Base-by-base conservation (phyloP, 2,888 invertebrate species). In the Sarcophaga variegata region DNA sequence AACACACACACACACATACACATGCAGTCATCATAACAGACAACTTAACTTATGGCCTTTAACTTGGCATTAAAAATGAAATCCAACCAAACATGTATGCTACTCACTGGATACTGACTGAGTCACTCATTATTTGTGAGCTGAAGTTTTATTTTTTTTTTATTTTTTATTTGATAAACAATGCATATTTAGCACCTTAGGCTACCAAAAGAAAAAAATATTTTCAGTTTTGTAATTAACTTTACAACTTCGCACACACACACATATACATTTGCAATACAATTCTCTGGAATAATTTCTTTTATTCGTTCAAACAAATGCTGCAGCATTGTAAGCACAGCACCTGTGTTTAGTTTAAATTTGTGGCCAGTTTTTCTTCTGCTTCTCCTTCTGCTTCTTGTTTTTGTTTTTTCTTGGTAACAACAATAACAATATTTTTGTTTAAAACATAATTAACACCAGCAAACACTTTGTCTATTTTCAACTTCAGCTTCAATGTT, bases 361-460 rank as follows among this genome's bases (percentile, higher is more conserved):
- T 14, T 49, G 45, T 70, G 75, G 79, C 49, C 14, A 49, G 49
- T 49, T 49, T 75, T 45, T 20, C 72, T 79, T 72, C 12, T 77
- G 27, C 14, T 45, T n/a, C 27, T 47, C 22, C 14, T 69, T 11
- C 20, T 76, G 47, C 49, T 76, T 71, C 37, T 76, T 49, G 37
- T 25, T 25, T 25, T 25, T 25, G 3, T 25, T 70, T 71, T 47
- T 83, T 64, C 37, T 47, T 66, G 47, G 60, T 77, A 12, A 59
- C 64, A 80, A 71, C 75, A 84, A 80, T 60, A 79, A 4, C 14
- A 49, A 49, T 14, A 49, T 14, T 49, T 67, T 87, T 87, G 83
- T 67, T 81, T 87, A 90, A 90, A 90, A 91, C 91, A 91, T 90
- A 89, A 91, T 91, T 92, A 91, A 91, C 91, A 90, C 90, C 88